Evolutionary conservation across 2,888 invertebrate species (phyloP), one percentile per base, ranked within the genome.

Genomic region (Eristalinus sepulchralis): DNA sequence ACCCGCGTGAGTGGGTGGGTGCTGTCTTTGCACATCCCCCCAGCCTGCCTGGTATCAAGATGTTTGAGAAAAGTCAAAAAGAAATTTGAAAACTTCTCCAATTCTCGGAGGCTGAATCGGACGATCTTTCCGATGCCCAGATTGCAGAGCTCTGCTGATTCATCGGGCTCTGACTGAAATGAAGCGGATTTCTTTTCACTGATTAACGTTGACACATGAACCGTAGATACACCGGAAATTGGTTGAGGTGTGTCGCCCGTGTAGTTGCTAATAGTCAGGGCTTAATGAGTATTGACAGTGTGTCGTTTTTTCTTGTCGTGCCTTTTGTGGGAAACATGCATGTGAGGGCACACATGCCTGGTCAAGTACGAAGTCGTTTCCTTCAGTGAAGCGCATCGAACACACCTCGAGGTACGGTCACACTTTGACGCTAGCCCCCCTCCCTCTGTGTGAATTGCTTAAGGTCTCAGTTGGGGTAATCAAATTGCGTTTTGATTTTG

Each of bases 241-340:
- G 66, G 64, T 70, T 80, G 64, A 84, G 88, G 88, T 88, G 88
- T 80, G 88, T 64, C 84, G 33, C 39, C 57, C 60, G 62, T 70
- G 22, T 76, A 47, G 31, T 67, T n/a, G 75, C 24, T 64, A 39
- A 47, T 63, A 34, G 47, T 47, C 67, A 27, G 39, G 31, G 68
- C 73, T 66, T 81, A 81, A 81, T 85, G 77, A 78, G 70, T 81
- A 81, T 81, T 73, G 77, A 78, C 85, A 81, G 71, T 64, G 76
- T 71, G 75, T 34, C 24, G 70, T 67, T 76, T 84, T 39, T 59
- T 66, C 24, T 72, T 9, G n/a, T 47, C n/a, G 47, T 47, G 31
- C 72, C 57, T 67, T 72, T 77, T 77, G 60, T 84, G 67, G 6
- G 39, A 62, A 70, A 82, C 17, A 59, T 17, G 60, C 31, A 71